Percentiles rank a stretch among this genome's conserved stretches.
Conservation (phyloP, 2,888 invertebrate genomes). For the Clunio marinus region DNA sequence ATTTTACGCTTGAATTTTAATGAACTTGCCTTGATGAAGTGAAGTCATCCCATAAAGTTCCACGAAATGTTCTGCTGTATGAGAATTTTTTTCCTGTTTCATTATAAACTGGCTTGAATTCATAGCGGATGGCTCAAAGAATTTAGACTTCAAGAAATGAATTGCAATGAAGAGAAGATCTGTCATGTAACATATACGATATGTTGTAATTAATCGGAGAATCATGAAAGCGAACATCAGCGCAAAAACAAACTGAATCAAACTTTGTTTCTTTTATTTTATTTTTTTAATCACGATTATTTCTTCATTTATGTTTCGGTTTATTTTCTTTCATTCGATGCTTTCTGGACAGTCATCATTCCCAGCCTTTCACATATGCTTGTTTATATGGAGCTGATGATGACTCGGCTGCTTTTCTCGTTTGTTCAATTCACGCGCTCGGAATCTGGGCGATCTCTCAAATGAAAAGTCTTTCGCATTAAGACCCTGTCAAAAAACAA, state of each 20-base stretch:
- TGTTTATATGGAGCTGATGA: background rate
- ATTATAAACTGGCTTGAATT: too few species aligned
- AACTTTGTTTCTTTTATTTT: background rate
- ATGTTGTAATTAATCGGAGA: slow-evolving; percentile 7
- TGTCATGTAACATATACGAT: background rate
- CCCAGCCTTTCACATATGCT: slow-evolving; percentile 5
- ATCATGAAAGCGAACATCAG: slow-evolving; percentile 2
- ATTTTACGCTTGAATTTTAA: too few species aligned
- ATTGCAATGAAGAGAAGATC: background rate
- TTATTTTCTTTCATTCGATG: background rate
- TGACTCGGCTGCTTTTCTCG: background rate
- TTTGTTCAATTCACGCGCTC: background rate
- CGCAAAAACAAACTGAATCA: background rate
- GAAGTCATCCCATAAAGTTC: too few species aligned
- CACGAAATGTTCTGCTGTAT: too few species aligned
- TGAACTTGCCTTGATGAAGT: too few species aligned
- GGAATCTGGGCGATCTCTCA: background rate
- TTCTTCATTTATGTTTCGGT: background rate
- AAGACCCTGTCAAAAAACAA: background rate
- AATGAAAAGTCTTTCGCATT: background rate
- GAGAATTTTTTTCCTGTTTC: too few species aligned
- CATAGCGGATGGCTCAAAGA: too few species aligned
- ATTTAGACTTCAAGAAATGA: too few species aligned
- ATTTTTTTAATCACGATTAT: background rate
- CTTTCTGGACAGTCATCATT: too few species aligned